Evolutionary conservation across 2,113 vertebrate genomes (phyloP).

Genomic region (Campylomormyrus tamandua): DNA sequence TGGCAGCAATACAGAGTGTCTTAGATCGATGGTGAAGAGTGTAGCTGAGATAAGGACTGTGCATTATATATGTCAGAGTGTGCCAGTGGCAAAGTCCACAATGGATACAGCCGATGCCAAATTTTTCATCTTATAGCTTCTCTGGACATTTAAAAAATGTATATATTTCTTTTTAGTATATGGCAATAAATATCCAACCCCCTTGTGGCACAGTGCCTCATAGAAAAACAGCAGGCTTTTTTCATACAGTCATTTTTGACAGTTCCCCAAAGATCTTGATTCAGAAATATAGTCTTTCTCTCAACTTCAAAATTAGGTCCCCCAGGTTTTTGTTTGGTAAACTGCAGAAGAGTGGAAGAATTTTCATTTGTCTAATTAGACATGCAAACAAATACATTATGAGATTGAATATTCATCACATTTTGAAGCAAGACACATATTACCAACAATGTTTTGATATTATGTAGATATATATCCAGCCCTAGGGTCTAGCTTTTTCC

Average conservation of each 20-base stretch:
- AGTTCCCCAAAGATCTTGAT: conserved; percentile 20
- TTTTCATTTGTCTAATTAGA: conserved; percentile 61
- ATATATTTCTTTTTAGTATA: conserved; percentile 6
- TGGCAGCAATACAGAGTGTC: background rate
- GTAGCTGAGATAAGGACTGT: background rate
- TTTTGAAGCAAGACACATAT: conserved; percentile 38
- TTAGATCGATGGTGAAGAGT: background rate
- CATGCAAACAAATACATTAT: conserved; percentile 57
- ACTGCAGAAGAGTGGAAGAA: conserved; percentile 58
- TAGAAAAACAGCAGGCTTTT: background rate
- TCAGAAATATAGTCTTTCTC: conserved; percentile 58
- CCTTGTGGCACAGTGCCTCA: background rate
- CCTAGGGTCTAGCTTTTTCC: conserved; percentile 44
- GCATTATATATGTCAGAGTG: background rate
- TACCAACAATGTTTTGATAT: conserved; percentile 56
- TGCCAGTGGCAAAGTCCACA: background rate
- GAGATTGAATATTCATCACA: conserved; percentile 57
- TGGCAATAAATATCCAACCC: background rate
- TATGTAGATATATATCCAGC: conserved; percentile 61
- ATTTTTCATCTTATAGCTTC: background rate
- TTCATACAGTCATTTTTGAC: conserved; percentile 10
- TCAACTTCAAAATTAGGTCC: conserved; percentile 59
- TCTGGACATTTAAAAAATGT: background rate
- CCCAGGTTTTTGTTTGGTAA: conserved; percentile 51
- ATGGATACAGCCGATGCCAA: background rate